Evolutionary conservation across 2,888 invertebrate genomes (phyloP).

Genomic region (Drosophila cracens): DNA sequence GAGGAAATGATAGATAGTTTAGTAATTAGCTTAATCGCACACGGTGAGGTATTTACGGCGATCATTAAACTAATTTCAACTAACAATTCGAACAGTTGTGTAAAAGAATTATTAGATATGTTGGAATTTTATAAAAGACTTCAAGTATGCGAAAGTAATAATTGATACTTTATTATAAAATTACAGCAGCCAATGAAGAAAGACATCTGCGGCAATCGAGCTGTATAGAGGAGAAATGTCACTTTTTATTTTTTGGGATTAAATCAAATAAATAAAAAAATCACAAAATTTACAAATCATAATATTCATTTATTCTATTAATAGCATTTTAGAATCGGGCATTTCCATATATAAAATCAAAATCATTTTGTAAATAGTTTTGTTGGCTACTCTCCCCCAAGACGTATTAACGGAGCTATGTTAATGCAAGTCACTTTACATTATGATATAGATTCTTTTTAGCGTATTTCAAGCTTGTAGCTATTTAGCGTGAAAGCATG

Average conservation of each 20-base stretch:
- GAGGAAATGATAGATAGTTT: slow-evolving; percentile 72
- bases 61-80: slow-evolving; percentile 55
- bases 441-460: neutral
- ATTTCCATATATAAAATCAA: neutral
- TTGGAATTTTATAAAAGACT: slow-evolving; percentile 12
- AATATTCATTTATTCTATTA: neutral
- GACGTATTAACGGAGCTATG: neutral
- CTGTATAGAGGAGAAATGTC: neutral
- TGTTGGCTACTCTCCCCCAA: neutral
- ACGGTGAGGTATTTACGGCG: slow-evolving; percentile 32
- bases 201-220: neutral
- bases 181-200: neutral
- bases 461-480: slow-evolving; percentile 8
- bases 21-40: slow-evolving; percentile 66
- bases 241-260: neutral
- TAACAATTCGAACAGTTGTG: slow-evolving; percentile 54
- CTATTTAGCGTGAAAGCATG: slow-evolving; percentile 34
- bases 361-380: neutral
- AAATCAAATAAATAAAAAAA: neutral
- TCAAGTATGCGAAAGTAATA: slow-evolving; percentile 8
- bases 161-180: slow-evolving; percentile 1
- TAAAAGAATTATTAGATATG: slow-evolving; percentile 51
- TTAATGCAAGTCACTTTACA: slow-evolving; percentile 22
- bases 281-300: neutral
- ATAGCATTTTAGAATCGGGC: neutral